A percentile compares a stretch with the other conserved stretches of the same genome.
These are phyloP conservation scores for Cryptus viduatorius DNA, from an alignment of 2,888 invertebrate species.

Conservation along the genomic window DNA sequence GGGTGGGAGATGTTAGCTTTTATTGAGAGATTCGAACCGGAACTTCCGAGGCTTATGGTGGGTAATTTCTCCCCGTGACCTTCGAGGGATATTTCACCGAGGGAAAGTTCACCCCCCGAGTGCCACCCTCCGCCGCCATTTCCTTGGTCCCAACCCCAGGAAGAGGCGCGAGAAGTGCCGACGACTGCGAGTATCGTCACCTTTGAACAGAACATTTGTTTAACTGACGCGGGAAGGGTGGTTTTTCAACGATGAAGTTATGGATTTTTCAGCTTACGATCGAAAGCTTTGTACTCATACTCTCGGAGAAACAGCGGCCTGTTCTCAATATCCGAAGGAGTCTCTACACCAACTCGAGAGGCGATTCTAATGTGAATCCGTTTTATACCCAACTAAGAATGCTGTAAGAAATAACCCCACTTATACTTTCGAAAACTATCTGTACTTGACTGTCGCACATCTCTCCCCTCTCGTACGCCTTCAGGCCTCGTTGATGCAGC, in stretches of 20 bases:
- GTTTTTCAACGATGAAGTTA: neutral
- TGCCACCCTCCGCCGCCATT: constrained; percentile 67
- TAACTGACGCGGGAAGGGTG: neutral
- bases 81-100: constrained; percentile 77
- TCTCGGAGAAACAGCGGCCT: constrained; percentile 51
- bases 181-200: constrained; percentile 52
- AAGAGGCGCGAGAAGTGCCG: constrained; percentile 68
- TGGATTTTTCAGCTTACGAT: constrained; percentile 23
- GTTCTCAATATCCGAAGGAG: constrained; percentile 39
- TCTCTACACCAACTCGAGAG: constrained; percentile 64
- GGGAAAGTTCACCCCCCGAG: constrained; percentile 65
- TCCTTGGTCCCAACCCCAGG: constrained; percentile 68
- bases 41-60: constrained; percentile 68
- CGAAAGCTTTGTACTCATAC: constrained; percentile 43
- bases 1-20: neutral
- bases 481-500: constrained; percentile 16
- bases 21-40: constrained; percentile 63
- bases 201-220: constrained; percentile 32
- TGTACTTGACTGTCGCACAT: neutral
- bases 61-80: constrained; percentile 66
- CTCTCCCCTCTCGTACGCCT: neutral
- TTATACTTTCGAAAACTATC: neutral
- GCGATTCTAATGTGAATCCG: constrained; percentile 59
- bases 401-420: constrained; percentile 52
- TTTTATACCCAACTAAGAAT: constrained; percentile 71